phyloP scores from a whole-genome alignment of 64 coral and sea anemone species.

The Stylophora pistillata region DNA sequence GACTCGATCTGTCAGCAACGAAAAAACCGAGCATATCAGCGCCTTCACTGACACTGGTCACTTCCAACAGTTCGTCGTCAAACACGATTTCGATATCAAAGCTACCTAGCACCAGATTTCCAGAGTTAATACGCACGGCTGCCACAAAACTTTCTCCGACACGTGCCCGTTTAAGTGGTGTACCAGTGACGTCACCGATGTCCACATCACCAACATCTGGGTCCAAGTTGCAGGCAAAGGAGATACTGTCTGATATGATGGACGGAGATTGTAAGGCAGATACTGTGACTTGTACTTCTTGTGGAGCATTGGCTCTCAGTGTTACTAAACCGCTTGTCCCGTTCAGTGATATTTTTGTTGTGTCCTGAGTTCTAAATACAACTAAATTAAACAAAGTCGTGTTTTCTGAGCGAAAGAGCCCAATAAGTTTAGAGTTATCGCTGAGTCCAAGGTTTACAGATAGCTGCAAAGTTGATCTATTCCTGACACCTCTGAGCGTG shows the following conservation, averaged over 20 bases:
- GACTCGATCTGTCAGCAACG: background rate
- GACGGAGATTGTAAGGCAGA: background rate
- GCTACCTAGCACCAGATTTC: conserved; percentile 34
- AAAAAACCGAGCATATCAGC: conserved; percentile 47
- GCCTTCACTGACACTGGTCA: conserved; percentile 39
- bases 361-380: conserved; percentile 26
- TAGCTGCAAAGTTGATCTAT: conserved; percentile 32
- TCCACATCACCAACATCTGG: conserved; percentile 66
- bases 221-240: conserved; percentile 48
- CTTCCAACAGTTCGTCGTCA: background rate
- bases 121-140: conserved; percentile 51
- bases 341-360: conserved; percentile 40
- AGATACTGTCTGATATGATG: conserved; percentile 1
- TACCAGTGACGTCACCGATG: conserved; percentile 45
- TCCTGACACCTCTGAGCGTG: conserved; percentile 30
- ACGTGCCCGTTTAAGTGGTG: conserved; percentile 10
- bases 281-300: conserved; percentile 41
- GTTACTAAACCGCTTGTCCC: conserved; percentile 40
- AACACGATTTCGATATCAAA: conserved; percentile 38
- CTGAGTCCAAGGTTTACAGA: conserved; percentile 17
- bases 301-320: conserved; percentile 21
- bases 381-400: conserved; percentile 37
- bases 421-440: conserved; percentile 25
- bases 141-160: conserved; percentile 19
- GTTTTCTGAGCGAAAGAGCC: conserved; percentile 16